Base-by-base conservation (phyloP, 30 jellyfish, hydroid and myxozoan species). In the Hydractinia echinata region DNA sequence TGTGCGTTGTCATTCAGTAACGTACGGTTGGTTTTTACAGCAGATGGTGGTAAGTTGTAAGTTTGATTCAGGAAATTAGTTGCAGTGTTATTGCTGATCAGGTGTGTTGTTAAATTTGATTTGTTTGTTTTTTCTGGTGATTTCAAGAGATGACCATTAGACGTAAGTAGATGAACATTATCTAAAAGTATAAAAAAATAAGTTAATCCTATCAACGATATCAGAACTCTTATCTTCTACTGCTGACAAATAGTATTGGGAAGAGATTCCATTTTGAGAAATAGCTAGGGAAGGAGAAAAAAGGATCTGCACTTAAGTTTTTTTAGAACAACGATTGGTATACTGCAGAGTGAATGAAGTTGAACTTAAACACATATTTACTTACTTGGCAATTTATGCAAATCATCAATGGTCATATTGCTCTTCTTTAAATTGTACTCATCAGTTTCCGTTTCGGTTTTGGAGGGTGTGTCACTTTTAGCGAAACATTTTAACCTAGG, bases 361-460 rank as follows among this genome's bases (percentile, higher is more conserved):
- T 9, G 3, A 16, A 16, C 18, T 11, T 11, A 3, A 11, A 16
- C 3, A 11, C 2, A 58, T 6, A 64, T 8, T 7, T 8, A 6
- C 74, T 64, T 64, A 64, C 74, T 64, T 64, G 74, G 74, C 19
- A 64, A 64, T 51, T n/a, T 64, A 64, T 64, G 74, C 10, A 64
- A 13, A 64, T 64, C 74, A 13, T 64, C 16, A 44, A 64, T 64
- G 74, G 74, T 64, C 18, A 64, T 6, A 13, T 64, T 64, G 10
- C 74, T 64, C 7, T 44, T 51, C 39, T 64, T 64, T 13, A 64
- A 64, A 6, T 51, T 51, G 18, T 64, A 64, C 18, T 64, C 74
- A 64, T 64, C 74, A n/a, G 19, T 6, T 7, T 64, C 74, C 39
- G 19, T 64, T 44, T 64, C 39, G 1, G 74, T 64, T 13, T 64